Evolutionary conservation across 2,888 invertebrate genomes (phyloP), one percentile per base, ranked within the genome.

Genomic region (Drepana falcataria): DNA sequence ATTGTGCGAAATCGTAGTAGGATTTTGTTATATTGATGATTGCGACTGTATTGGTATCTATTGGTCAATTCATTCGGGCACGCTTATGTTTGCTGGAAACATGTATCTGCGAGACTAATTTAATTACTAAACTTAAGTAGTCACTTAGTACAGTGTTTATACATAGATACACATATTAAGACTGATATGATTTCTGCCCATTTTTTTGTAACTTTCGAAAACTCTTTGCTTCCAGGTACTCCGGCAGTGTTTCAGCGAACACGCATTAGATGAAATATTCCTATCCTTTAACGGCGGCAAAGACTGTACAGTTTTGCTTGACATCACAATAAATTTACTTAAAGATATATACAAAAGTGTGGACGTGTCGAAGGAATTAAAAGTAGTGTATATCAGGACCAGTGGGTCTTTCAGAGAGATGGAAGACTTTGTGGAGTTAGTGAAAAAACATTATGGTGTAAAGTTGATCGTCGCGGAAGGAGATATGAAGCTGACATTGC

Each of bases 251-350:
- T 92, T 95, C 66, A 79, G 87, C 49, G 75, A 89, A 52, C 97
- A 94, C 79, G 91, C 93, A n/a, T 78, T 94, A 34, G 92, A 95
- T 54, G 95, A 97, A 81, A 90, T 98, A 21, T 97, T 97, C 72
- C 79, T 99, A 40, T 96, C 98, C 35, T 99, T 99, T 84, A 99
- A 99, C 79, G 99, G 99, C 2, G 99, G 99, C 1, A 99, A 99
- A 90, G 99, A 99, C 87, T 99, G 99, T 79, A 99, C 99, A 0
- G 97, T 95, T 0, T 91, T 99, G 9, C 88, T 99, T 61, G 89
- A 91, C 61, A 67, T 91, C 37, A 80, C 83, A 6, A 61, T 87
- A 64, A 70, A 83, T 55, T 59, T 83, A 58, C 57, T 91, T 48
- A 68, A 75, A 55, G 72, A 85, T 4, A 65, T 81, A 48, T 70